These are phyloP conservation scores for Drosophila ficusphila DNA, from an alignment of 1,140 invertebrate species.

Conservation along the genomic window DNA sequence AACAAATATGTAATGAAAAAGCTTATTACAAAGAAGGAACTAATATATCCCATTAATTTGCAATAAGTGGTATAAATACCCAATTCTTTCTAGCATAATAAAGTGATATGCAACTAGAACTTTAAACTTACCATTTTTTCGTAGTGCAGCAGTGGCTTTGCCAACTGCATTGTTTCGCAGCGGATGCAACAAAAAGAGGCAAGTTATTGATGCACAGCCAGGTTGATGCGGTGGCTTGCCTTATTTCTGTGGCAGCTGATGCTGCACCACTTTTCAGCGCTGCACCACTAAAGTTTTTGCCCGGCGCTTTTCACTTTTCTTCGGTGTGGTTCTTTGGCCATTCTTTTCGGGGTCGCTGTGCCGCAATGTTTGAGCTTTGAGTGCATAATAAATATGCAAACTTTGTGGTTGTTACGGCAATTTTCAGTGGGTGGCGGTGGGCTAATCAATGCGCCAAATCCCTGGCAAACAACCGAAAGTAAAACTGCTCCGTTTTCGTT, in stretches of 20 bases:
- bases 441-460: slow-evolving; percentile 74
- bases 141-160: neutral
- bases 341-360: slow-evolving; percentile 19
- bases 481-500: neutral
- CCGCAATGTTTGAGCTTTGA: slow-evolving; percentile 67
- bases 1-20: too few relatives aligned
- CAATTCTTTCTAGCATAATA: too few relatives aligned
- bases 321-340: neutral
- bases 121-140: neutral
- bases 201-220: slow-evolving; percentile 62
- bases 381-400: slow-evolving; percentile 78
- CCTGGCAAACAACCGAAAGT: slow-evolving; percentile 55
- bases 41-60: too few relatives aligned
- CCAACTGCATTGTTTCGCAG: slow-evolving; percentile 9
- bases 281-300: slow-evolving; percentile 14
- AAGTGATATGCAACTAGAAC: too few relatives aligned
- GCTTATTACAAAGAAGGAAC: too few relatives aligned
- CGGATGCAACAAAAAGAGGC: slow-evolving; percentile 46
- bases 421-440: neutral
- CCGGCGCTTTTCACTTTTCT: slow-evolving; percentile 14
- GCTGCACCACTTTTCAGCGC: slow-evolving; percentile 28
- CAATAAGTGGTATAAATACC: too few relatives aligned
- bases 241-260: slow-evolving; percentile 2
- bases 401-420: slow-evolving; percentile 40
- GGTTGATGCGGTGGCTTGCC: neutral